Evolutionary conservation across 2,113 vertebrate genomes (phyloP), one percentile per base, ranked within the genome.

Genomic region (Syrmaticus mikado): DNA sequence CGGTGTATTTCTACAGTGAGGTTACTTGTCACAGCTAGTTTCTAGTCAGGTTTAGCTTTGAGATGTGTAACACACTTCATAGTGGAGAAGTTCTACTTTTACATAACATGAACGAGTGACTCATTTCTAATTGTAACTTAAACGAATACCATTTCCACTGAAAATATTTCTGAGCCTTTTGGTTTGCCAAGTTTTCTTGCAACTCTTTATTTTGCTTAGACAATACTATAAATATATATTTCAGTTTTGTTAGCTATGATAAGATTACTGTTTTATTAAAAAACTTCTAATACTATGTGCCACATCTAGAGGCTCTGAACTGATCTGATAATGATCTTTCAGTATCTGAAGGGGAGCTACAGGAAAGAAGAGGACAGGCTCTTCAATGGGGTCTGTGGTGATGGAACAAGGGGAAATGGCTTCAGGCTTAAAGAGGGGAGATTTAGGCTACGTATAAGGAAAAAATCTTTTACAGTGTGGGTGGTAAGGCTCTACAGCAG

Each of bases 81-180:
- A 85, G 28, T 25, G 1, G 5, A 85, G 91, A 13, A 80, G 10
- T 57, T 66, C 71, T 67, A 57, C 17, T 89, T 14, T 88, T 82
- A 38, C 9, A 6, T 92, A 61, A 64, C 9, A 8, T 28, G 75
- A 66, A 32, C 12, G 62, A 78, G 48, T 67, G 41, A 75, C 34
- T 85, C 4, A 28, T 60, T 91, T 77, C 15, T 80, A 62, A 67
- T 77, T 93, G 55, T 50, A 85, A 50, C 65, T 70, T 77, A 20
- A 27, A 55, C 11, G 64, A 67, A 22, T 57, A 45, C 3, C 17
- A 7, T 45, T 81, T 77, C 25, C 3, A 41, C 55, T 4, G 50
- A 87, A 86, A 61, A 55, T 66, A 36, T 28, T 20, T 70, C 11
- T 14, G 34, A 25, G 24, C 0, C 2, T 80, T 57, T 70, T 58